phyloP scores from a whole-genome alignment of 2,113 vertebrate species.

The Camelus bactrianus region DNA sequence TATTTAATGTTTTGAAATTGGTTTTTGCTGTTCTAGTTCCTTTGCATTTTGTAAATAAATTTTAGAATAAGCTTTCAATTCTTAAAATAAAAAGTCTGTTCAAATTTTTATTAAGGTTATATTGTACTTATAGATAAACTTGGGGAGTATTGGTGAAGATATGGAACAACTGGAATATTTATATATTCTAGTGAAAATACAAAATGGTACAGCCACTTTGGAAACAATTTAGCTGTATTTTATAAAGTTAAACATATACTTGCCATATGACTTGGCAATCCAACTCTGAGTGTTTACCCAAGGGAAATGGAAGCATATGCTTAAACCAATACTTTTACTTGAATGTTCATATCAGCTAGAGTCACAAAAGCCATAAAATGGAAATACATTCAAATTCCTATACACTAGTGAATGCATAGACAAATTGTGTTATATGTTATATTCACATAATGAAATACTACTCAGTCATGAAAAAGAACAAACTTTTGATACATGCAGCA shows the following conservation, averaged over 20 bases:
- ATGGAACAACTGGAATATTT: background rate
- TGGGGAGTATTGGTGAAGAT: background rate
- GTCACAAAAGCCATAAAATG: background rate
- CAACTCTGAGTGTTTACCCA: background rate
- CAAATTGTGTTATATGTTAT: background rate
- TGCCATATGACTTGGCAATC: background rate
- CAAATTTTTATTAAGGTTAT: background rate
- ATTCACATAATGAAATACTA: background rate
- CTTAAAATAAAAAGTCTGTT: background rate
- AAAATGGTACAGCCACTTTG: background rate
- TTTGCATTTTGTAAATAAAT: background rate
- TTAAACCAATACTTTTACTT: background rate
- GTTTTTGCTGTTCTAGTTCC: background rate
- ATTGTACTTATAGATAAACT: background rate
- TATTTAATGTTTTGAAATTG: conserved; percentile 28
- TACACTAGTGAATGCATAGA: background rate
- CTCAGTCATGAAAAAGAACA: background rate
- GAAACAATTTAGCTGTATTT: conserved; percentile 28
- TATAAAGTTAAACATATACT: background rate
- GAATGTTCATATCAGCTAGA: background rate
- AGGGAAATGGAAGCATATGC: conserved; percentile 7
- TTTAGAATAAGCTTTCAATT: background rate
- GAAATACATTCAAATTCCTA: background rate
- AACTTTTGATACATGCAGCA: background rate
- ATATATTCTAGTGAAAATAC: background rate